Evolutionary conservation across 2,113 vertebrate species (phyloP).

Genomic region (Orcinus orca): DNA sequence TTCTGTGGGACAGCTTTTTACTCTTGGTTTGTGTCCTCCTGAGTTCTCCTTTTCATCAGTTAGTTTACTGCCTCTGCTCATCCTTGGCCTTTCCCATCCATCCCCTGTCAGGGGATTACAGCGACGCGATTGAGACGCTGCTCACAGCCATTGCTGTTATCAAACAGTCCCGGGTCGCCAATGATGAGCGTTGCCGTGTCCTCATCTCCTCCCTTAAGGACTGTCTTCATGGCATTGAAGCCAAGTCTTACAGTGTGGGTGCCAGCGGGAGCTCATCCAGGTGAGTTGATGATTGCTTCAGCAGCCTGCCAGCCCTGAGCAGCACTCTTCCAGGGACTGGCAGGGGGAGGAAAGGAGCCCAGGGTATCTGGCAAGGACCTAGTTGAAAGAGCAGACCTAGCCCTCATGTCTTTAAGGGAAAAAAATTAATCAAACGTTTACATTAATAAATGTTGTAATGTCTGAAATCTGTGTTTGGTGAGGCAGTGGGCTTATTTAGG

Average conservation of each 20-base stretch:
- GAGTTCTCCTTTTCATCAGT: not conserved
- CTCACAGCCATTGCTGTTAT: slow-evolving; percentile 95
- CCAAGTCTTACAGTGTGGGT: slow-evolving; percentile 88
- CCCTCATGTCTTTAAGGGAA: not conserved
- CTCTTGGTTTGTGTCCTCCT: not conserved
- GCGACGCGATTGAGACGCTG: slow-evolving; percentile 93
- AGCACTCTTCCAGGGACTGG: not conserved
- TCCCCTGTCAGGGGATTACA: slow-evolving; percentile 87
- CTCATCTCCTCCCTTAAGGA: slow-evolving; percentile 96
- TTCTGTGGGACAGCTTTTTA: not conserved
- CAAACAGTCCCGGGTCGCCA: slow-evolving; percentile 94
- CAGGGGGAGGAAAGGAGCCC: not conserved
- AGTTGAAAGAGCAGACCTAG: not conserved
- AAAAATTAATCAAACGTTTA: not conserved
- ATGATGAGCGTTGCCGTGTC: slow-evolving; percentile 92
- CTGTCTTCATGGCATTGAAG: slow-evolving; percentile 95
- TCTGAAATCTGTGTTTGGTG: not conserved
- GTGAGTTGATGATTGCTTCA: slow-evolving; percentile 61
- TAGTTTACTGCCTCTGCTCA: slow-evolving; percentile 37
- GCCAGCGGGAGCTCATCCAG: slow-evolving; percentile 86
- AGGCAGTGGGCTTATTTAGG: not conserved
- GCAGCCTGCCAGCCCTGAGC: not conserved
- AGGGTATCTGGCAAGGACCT: not conserved
- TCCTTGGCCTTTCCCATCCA: slow-evolving; percentile 43
- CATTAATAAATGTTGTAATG: not conserved